Base-by-base conservation (phyloP, 2,113 vertebrate genomes). In the Poeciliopsis occidentalis region DNA sequence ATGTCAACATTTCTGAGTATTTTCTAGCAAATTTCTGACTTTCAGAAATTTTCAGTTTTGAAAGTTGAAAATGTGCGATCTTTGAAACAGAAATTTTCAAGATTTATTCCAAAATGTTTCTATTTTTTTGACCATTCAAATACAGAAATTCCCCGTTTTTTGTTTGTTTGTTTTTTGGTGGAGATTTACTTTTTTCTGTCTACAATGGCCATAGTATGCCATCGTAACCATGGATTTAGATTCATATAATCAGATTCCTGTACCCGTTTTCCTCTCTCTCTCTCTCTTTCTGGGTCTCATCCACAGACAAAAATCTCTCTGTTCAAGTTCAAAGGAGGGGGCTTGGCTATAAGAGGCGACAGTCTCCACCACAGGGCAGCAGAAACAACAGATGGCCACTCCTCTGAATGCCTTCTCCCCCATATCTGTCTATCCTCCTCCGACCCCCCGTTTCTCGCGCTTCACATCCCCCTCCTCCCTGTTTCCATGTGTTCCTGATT, bases 301-400 rank as follows among this genome's bases (percentile, higher is more conserved):
- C 64, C 22, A 61, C 64, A 64, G 61, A 86, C 64, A 90, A 63
- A 71, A 84, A 85, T 79, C 32, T 24, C 82, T 87, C 71, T 81
- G 89, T 85, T 87, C 82, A 87, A 91, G 89, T 91, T 90, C 91
- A 90, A 87, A 88, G 80, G 80, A 72, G 67, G 78, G 75, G 75
- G 85, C 71, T 65, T 61, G 73, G 76, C 82, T 69, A 64, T 15
- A 22, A 69, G 80, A 85, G 78, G 80, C 32, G 29, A 39, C 72
- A 78, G 79, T 70, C 89, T 86, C 73, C 87, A 84, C 89, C 80
- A 24, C 84, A 81, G 89, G 85, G 88, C 82, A 75, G 89, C 82
- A 83, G 88, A 76, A 87, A 90, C 80, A 90, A 93, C 92, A 92
- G 89, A 92, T 93, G 90, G 89, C 79, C 86, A 87, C 87, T 89